A percentile compares a stretch with the other conserved stretches of the same genome.
Conservation (phyloP, 2,888 invertebrate species). For the Nomada ruficornis region DNA sequence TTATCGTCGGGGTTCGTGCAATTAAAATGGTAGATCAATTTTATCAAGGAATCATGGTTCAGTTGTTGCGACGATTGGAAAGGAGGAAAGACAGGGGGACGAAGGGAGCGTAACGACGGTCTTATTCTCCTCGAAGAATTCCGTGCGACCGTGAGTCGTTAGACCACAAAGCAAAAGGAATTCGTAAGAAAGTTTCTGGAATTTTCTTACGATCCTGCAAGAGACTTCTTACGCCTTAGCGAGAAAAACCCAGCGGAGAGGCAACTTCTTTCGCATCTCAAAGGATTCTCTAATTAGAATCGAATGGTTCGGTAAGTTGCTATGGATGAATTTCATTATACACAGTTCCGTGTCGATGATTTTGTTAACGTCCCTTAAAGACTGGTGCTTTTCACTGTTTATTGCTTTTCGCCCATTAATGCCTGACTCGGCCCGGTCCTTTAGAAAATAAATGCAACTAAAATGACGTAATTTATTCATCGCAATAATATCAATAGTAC, state of each 20-base stretch:
- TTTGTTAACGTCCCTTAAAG: conserved; percentile 25
- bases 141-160: conserved; percentile 14
- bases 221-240: conserved; percentile 17
- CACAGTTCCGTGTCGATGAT: conserved; percentile 44
- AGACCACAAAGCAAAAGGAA: conserved; percentile 31
- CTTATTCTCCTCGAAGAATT: conserved; percentile 38
- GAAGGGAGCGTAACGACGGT: conserved; percentile 6
- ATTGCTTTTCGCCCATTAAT: too few relatives aligned
- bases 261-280: conserved; percentile 12
- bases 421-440: too few relatives aligned
- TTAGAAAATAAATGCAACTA: too few relatives aligned
- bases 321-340: conserved; percentile 49
- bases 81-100: not conserved
- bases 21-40: conserved; percentile 21
- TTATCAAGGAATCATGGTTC: not conserved
- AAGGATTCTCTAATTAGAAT: conserved; percentile 47
- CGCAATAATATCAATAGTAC: too few relatives aligned
- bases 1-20: not conserved
- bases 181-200: conserved; percentile 31
- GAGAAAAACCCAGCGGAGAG: not conserved
- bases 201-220: conserved; percentile 20
- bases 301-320: conserved; percentile 44
- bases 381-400: not conserved
- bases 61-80: conserved; percentile 1
- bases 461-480: too few relatives aligned